Conservation (phyloP, 2,888 invertebrate genomes). For the Chloromyia formosa region DNA sequence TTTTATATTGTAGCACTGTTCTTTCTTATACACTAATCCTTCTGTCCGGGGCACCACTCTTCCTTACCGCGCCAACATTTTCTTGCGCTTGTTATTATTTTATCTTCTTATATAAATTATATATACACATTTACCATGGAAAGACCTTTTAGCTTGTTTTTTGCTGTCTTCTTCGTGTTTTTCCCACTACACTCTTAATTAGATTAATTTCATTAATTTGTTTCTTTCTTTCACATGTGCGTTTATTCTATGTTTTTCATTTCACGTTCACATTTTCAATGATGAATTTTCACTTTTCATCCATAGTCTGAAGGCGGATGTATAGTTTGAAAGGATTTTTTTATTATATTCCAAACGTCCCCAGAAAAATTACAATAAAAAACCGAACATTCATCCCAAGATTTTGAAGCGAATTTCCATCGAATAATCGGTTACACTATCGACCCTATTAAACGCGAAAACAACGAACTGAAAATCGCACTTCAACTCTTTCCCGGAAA, state of each 20-base stretch:
- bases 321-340: not conserved
- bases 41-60: not conserved
- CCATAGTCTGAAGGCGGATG: not conserved
- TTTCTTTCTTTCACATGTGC: constrained; percentile 35
- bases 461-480: no score
- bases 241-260: constrained; percentile 5
- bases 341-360: no score
- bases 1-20: constrained; percentile 8
- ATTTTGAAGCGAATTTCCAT: no score
- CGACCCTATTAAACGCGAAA: no score
- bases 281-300: constrained; percentile 5
- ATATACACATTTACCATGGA: not conserved
- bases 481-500: not conserved
- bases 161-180: no score
- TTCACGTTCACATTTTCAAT: constrained; percentile 13
- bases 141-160: not conserved
- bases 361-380: no score
- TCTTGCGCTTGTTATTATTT: constrained; percentile 9
- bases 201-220: constrained; percentile 29
- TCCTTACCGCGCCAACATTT: not conserved
- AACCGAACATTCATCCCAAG: no score
- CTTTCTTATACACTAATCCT: constrained; percentile 11
- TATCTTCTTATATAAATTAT: constrained; percentile 29
- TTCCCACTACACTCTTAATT: constrained; percentile 28
- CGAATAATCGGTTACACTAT: no score